Base-by-base conservation (phyloP, 2,113 vertebrate genomes). In the Leptobrachium ailaonicum region DNA sequence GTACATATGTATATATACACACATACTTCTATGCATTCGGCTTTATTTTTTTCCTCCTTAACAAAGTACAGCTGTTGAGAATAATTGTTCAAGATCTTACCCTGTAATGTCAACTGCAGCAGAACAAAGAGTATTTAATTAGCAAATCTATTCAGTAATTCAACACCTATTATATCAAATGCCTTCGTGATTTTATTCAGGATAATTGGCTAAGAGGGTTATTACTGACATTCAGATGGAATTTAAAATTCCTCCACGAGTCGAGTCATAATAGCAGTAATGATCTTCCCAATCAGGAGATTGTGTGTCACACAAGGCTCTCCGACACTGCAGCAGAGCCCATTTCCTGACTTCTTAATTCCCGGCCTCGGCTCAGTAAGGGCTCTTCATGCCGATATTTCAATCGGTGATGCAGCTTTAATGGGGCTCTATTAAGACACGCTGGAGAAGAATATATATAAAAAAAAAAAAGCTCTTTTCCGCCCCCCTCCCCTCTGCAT, bases 161-260 rank as follows among this genome's bases (percentile, higher is more conserved):
- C 94, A 95, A 95, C 94, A 95, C 93, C 94, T 94, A 95, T 94
- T 94, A 92, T 92, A 93, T 91, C 94, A 95, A 93, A 96, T 95
- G 95, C 95, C 93, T 95, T 95, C 93, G 94, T 96, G 95, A 98
- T 96, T 97, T 96, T 94, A 95, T 96, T 96, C 95, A 92, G 95
- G 94, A 98, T 98, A 98, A 99, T 98, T 99, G 95, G 95, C 95
- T 95, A 96, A 98, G 95, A 96, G 96, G 95, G 95, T 96, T 96
- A 97, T 98, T 98, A 98, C 92, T 94, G 90, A 91, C 93, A 95
- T 96, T 96, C 94, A 95, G 95, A 97, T 95, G 95, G 95, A 93
- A 94, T 95, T 95, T 95, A 95, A 95, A 96, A 94, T 96, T 95
- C 95, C 94, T 95, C 95, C 95, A 93, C 93, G 92, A 92, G 91